Evolutionary conservation across 2,797 vertebrate genomes (phyloP), one percentile per base, ranked within the genome.

Genomic region (Ibycter americanus): DNA sequence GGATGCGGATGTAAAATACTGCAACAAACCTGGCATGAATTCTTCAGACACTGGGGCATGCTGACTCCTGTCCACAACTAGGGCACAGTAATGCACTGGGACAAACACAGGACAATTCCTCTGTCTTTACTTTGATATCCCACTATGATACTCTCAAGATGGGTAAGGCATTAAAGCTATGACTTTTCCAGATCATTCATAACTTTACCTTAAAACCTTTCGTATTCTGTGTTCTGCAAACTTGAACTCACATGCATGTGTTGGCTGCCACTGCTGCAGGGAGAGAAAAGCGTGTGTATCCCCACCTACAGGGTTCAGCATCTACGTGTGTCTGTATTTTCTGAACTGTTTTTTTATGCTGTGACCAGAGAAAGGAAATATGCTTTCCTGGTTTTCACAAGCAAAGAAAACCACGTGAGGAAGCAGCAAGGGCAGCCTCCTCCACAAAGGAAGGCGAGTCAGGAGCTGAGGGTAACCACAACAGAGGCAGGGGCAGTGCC

Each of bases 391-490:
- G 12, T 94, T 67, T 12, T 83, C 44, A 63, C 14, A 18, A 93
- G 81, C 49, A 71, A 86, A 86, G 78, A 76, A 70, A 79, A 66
- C 71, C 5, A 0, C 1, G 7, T 56, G 59, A 92, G 87, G 92
- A 89, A 85, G 87, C 49, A 47, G 86, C 34, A 83, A 72, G 27
- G 31, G 49, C 67, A 89, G 85, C 18, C 54, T 34, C 9, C 58
- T 88, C 46, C 0, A 0, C 89, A 62, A 67, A 32, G 51, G 56
- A 34, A 89, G 61, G 61, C 1, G 1, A 94, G 76, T 62, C 87
- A 47, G 84, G 67, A 85, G 56, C 40, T 47, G 31, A 54, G 71
- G 46, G 59, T 63, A 67, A 89, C 92, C 96, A 96, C 96, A 95
- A 92, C 31, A 96, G 67, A 92, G 63, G 82, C 82, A 85, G 55